phyloP scores from a whole-genome alignment of 2,888 invertebrate genomes.

The Leucophenga maculata region DNA sequence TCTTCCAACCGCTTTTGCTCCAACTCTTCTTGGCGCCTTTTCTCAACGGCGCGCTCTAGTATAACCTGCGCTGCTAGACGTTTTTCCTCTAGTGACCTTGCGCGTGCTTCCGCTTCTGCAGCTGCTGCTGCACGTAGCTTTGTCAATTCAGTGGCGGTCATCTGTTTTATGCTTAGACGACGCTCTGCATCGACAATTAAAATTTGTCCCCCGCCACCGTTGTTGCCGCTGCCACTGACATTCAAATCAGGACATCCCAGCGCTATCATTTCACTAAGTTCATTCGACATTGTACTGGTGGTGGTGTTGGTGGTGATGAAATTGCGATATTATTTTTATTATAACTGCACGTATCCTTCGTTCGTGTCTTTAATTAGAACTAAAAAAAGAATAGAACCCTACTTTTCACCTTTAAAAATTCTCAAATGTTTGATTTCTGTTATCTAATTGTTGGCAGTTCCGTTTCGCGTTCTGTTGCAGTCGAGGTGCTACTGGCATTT shows the following conservation, averaged over 20 bases:
- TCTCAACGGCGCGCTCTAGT: conserved; percentile 30
- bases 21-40: conserved; percentile 24
- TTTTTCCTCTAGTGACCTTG: conserved; percentile 8
- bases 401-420: conserved; percentile 29
- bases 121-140: conserved; percentile 60
- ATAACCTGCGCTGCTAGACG: conserved; percentile 26
- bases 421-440: conserved; percentile 1
- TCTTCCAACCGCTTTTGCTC: conserved; percentile 34
- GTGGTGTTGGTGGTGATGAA: background rate
- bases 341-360: too few species aligned
- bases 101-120: conserved; percentile 45
- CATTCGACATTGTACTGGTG: conserved; percentile 60
- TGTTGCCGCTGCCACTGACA: conserved; percentile 39
- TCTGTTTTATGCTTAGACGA: conserved; percentile 68
- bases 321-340: too few species aligned
- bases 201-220: conserved; percentile 35
- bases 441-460: conserved; percentile 41
- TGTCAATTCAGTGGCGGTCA: conserved; percentile 66
- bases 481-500: conserved; percentile 53
- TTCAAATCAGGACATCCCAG: conserved; percentile 65
- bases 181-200: conserved; percentile 59
- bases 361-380: too few species aligned
- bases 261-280: conserved; percentile 68
- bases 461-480: conserved; percentile 56
- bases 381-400: too few species aligned